These are phyloP conservation scores for Platichthys stellatus DNA, from an alignment of 2,113 vertebrate genomes.

Conservation along the genomic window DNA sequence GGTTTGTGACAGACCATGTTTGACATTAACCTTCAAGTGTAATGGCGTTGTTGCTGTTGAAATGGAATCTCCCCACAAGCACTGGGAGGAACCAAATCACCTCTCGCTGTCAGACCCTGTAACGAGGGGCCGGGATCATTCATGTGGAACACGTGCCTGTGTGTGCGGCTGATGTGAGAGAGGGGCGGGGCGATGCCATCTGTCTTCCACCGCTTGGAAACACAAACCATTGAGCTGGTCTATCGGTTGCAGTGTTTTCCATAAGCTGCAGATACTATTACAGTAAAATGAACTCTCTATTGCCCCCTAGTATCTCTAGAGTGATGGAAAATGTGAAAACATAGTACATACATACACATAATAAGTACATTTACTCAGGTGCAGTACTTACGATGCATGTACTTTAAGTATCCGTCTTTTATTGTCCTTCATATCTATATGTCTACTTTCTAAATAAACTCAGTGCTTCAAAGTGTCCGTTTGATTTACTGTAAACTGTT, in stretches of 20 bases:
- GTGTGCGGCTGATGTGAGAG: conserved; percentile 6
- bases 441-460: no score
- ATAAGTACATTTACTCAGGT: no score
- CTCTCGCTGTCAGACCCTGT: conserved; percentile 31
- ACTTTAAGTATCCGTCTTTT: no score
- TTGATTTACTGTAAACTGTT: no score
- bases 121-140: conserved; percentile 19
- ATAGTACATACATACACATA: no score
- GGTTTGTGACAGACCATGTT: conserved; percentile 22
- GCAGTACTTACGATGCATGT: no score
- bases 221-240: conserved; percentile 18
- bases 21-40: conserved; percentile 55
- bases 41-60: conserved; percentile 45
- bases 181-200: conserved; percentile 25
- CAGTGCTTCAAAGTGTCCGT: no score
- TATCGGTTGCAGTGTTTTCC: conserved; percentile 7
- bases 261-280: conserved; percentile 6
- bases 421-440: no score
- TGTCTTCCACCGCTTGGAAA: conserved; percentile 35
- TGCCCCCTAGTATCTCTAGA: no score
- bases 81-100: conserved; percentile 32
- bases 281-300: no score
- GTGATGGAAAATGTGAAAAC: no score
- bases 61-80: conserved; percentile 34
- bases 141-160: conserved; percentile 29